A percentile compares a stretch with the other conserved stretches of the same genome.
Conservation (phyloP, 2,888 invertebrate species). For the Coremacera marginata region DNA sequence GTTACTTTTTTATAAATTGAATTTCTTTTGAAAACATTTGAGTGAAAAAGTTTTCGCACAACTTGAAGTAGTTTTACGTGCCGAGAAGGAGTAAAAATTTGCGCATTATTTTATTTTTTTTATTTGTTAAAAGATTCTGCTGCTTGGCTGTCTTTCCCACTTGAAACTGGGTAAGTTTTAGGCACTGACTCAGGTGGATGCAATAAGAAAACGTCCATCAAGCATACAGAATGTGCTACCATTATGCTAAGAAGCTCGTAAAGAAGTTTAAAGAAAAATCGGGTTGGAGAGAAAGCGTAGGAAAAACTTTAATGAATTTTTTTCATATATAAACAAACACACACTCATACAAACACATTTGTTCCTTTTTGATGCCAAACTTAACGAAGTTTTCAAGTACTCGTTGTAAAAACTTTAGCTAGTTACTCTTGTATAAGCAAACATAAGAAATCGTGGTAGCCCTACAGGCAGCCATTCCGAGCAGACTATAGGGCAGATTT, state of each 20-base stretch:
- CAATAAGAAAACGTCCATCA: not conserved
- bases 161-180: not conserved
- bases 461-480: not conserved
- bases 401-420: not conserved
- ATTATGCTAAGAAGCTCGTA: not conserved
- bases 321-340: not conserved
- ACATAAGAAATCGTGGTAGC: not conserved
- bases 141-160: not conserved
- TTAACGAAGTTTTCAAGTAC: not conserved
- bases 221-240: not conserved
- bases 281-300: not conserved
- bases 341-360: too few relatives aligned
- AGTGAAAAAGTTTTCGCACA: conserved; percentile 15
- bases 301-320: not conserved
- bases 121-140: not conserved
- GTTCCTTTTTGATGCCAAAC: not conserved
- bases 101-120: not conserved
- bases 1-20: conserved; percentile 48
- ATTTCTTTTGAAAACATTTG: conserved; percentile 46
- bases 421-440: not conserved
- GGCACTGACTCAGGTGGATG: not conserved
- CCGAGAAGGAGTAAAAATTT: not conserved
- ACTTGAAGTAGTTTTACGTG: conserved; percentile 13
- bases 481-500: too few relatives aligned
- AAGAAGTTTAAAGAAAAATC: not conserved